A percentile compares a stretch with the other conserved stretches of the same genome.
These are phyloP conservation scores for Hirtodrosophila duncani DNA, from an alignment of 2,888 invertebrate genomes.

Conservation along the genomic window DNA sequence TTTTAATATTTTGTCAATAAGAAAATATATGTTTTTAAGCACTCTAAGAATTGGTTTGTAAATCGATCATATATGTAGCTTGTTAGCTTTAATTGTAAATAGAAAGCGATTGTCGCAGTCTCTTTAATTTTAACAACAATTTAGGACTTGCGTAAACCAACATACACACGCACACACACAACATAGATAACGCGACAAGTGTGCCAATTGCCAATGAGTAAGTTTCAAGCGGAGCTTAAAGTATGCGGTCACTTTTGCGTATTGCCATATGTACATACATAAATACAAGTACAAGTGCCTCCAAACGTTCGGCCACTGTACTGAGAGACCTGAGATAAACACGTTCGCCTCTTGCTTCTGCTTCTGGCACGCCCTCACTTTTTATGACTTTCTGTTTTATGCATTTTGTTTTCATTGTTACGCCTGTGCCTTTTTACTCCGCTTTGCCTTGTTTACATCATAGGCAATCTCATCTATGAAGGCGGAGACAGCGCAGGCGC, in stretches of 20 bases:
- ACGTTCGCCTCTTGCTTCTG: conserved; percentile 21
- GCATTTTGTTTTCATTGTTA: conserved; percentile 34
- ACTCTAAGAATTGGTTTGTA: no score
- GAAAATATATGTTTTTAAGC: no score
- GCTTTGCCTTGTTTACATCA: conserved; percentile 57
- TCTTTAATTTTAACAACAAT: conserved; percentile 65
- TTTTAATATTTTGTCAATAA: no score
- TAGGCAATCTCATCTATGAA: conserved; percentile 10
- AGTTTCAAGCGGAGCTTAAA: no score
- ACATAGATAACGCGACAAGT: conserved; percentile 27
- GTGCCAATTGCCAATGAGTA: conserved; percentile 51
- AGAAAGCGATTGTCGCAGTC: conserved; percentile 46
- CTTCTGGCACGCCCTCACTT: conserved; percentile 19
- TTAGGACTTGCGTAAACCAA: conserved; percentile 55
- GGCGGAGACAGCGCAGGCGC: conserved; percentile 48
- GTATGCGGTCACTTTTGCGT: no score
- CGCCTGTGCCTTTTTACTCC: conserved; percentile 2
- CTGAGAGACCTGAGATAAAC: conserved; percentile 29
- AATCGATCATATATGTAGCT: no score
- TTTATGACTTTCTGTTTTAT: neutral
- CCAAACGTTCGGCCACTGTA: neutral
- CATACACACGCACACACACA: conserved; percentile 20
- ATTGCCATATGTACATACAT: conserved; percentile 27
- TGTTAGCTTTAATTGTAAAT: conserved; percentile 23
- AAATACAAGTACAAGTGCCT: neutral